Conservation (phyloP, 2,113 vertebrate genomes). For the Rhinolophus sinicus region DNA sequence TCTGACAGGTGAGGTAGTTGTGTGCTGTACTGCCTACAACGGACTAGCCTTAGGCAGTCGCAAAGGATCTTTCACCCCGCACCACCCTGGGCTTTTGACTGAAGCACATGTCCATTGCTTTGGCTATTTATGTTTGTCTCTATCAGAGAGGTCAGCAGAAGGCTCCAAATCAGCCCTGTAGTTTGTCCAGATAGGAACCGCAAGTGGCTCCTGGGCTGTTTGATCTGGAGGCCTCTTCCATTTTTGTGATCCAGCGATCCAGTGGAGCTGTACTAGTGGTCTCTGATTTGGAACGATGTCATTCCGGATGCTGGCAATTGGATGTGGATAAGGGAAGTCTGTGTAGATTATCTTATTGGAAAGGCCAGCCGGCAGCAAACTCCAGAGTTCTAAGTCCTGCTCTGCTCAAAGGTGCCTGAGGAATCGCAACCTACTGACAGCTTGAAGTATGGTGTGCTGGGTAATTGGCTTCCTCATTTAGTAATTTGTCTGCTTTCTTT, state of each 20-base stretch:
- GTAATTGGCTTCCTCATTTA: slow-evolving; percentile 88
- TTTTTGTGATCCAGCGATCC: slow-evolving; percentile 16
- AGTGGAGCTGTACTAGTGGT: not conserved
- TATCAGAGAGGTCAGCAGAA: not conserved
- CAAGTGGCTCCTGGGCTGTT: not conserved
- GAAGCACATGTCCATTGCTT: slow-evolving; percentile 33
- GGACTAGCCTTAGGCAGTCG: not conserved
- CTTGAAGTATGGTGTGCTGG: slow-evolving; percentile 80
- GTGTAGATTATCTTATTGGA: not conserved
- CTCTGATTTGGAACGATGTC: slow-evolving; percentile 44
- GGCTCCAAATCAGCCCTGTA: slow-evolving; percentile 50
- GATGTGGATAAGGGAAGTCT: slow-evolving; percentile 40
- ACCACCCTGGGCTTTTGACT: not conserved
- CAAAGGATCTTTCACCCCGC: not conserved
- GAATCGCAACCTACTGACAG: slow-evolving; percentile 74
- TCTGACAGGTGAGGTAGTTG: not conserved
- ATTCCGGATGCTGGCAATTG: slow-evolving; percentile 22
- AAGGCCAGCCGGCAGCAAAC: slow-evolving; percentile 57
- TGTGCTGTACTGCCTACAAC: not conserved
- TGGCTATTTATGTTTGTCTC: slow-evolving; percentile 20
- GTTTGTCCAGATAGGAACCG: slow-evolving; percentile 30
- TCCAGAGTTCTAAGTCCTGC: slow-evolving; percentile 53
- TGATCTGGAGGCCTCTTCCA: slow-evolving; percentile 6
- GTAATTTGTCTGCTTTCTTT: slow-evolving; percentile 91
- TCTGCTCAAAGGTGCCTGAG: slow-evolving; percentile 76